These are phyloP conservation scores for Acromyrmex charruanus DNA, from an alignment of 1,140 invertebrate genomes.

Conservation along the genomic window DNA sequence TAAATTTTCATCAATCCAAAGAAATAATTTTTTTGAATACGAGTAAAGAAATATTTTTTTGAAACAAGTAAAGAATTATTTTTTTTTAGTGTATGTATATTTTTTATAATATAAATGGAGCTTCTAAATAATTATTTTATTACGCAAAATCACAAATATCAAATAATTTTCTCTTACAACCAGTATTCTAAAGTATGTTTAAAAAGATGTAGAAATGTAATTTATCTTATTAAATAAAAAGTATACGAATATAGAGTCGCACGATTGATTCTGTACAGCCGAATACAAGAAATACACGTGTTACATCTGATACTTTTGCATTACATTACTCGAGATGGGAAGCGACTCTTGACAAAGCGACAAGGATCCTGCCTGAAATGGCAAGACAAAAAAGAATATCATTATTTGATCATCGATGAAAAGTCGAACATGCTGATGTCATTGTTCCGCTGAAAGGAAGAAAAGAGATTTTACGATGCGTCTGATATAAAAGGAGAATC, in stretches of 20 bases:
- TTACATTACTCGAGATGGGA: background rate
- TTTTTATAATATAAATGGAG: no score
- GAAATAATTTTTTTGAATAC: no score
- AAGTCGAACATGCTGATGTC: background rate
- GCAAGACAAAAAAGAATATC: background rate
- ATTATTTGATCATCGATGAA: slow-evolving; percentile 16
- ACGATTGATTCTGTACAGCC: background rate
- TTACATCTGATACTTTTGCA: background rate
- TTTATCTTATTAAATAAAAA: background rate
- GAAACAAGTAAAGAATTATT: no score
- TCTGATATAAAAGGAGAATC: slow-evolving; percentile 40
- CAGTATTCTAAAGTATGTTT: background rate
- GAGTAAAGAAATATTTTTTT: no score
- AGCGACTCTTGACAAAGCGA: slow-evolving; percentile 1
- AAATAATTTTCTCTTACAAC: no score
- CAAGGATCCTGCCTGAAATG: background rate
- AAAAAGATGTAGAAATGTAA: background rate
- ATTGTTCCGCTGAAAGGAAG: background rate
- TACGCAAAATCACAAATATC: no score
- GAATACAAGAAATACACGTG: no score
- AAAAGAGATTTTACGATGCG: slow-evolving; percentile 36
- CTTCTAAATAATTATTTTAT: no score
- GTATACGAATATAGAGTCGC: background rate
- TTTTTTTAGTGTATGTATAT: no score
- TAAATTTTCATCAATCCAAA: no score